These are phyloP conservation scores for Neuroterus valhalla DNA, from an alignment of 1,140 invertebrate genomes.

Conservation along the genomic window DNA sequence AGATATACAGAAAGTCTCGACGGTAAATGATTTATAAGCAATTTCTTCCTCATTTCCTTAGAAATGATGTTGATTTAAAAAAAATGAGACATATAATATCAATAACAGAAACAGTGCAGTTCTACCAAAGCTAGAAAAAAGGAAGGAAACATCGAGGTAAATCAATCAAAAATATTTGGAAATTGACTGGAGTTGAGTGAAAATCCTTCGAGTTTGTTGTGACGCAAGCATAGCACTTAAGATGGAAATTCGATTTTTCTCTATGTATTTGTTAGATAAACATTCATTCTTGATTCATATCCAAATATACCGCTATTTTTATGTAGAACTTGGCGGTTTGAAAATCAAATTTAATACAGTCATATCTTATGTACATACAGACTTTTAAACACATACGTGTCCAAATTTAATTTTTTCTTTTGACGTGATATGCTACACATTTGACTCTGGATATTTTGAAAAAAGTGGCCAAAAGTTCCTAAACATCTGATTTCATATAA, in stretches of 20 bases:
- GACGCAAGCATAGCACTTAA: slow-evolving; percentile 5
- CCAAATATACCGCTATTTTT: neutral
- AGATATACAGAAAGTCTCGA: slow-evolving; percentile 43
- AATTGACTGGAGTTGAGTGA: neutral
- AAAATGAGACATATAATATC: neutral
- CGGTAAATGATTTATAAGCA: slow-evolving; percentile 38
- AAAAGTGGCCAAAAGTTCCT: slow-evolving; percentile 30
- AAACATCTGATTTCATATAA: neutral
- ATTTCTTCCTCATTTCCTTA: slow-evolving; percentile 34
- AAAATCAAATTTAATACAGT: slow-evolving; percentile 26
- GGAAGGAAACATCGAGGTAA: neutral
- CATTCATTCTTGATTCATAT: neutral
- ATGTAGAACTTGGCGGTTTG: slow-evolving; percentile 3
- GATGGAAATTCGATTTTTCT: neutral
- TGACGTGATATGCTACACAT: slow-evolving; percentile 36
- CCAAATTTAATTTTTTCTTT: slow-evolving; percentile 20
- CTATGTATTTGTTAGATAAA: neutral
- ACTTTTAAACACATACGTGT: slow-evolving; percentile 29
- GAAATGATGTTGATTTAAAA: slow-evolving; percentile 34
- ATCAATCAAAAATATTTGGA: neutral
- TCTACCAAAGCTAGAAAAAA: no score
- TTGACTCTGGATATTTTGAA: neutral
- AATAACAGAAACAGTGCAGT: neutral
- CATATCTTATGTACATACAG: slow-evolving; percentile 42
- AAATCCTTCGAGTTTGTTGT: neutral